Base-by-base conservation (phyloP, 2,113 vertebrate species). In the Sylvilagus bachmani region DNA sequence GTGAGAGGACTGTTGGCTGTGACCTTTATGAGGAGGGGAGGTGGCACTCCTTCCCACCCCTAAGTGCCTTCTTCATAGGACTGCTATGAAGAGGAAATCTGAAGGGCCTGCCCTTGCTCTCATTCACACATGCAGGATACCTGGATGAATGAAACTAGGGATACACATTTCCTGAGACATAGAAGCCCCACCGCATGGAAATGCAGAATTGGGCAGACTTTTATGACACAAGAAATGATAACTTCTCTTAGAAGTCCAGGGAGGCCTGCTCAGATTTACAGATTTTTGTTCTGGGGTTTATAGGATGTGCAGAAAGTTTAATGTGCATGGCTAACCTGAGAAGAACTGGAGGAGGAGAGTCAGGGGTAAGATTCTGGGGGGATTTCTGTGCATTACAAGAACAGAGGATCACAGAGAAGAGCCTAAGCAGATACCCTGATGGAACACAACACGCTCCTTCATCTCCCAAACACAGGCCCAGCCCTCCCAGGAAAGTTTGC, bases 141-240 rank as follows among this genome's bases (percentile, higher is more conserved):
- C 12, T 12, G n/a, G 24, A 27, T 25, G 29, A 69, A 31, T 14
- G 10, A 78, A 44, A 75, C 7, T 24, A 7, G 5, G 11, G 64
- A 12, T 51, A 62, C 16, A 24, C 61, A 38, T 36, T 12, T 29
- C 58, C 14, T 7, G 55, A 74, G 49, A n/a, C 58, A 66, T 13
- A 27, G 38, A 81, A 21, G 51, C 2, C 33, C 49, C 9, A 17
- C 11, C 0, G 0, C 53, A 36, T 0, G 5, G 36, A 17, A 61
- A 73, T 38, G 49, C 3, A 33, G 62, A 66, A 64, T 6, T 17
- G 6, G 73, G 49, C 75, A 78, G 27, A 55, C 3, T 11, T 10
- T 44, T 24, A 38, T 0, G 25, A 29, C 1, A 62, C 66, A 84
- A 16, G 31, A 62, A 81, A 90, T 44, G 21, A 27, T 49, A 75